These are phyloP conservation scores for Manis crassicaudata DNA, from an alignment of 2,797 vertebrate species.

Conservation along the genomic window DNA sequence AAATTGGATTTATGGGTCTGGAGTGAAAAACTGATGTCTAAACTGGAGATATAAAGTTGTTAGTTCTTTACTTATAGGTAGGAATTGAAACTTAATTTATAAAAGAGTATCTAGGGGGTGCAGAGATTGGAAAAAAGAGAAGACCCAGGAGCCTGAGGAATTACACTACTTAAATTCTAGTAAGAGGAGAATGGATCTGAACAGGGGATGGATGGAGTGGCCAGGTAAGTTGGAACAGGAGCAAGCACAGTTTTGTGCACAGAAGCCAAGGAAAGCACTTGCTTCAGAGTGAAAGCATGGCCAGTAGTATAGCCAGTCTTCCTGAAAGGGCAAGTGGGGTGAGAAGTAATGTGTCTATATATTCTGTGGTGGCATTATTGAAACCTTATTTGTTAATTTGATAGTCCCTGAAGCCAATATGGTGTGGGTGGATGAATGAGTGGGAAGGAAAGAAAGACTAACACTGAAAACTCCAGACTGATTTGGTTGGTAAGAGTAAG, in stretches of 20 bases:
- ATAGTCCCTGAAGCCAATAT: neutral
- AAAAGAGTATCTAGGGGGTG: too few species aligned
- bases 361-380: neutral
- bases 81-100: neutral
- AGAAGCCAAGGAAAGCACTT: neutral
- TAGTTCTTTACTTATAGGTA: neutral
- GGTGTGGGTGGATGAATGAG: neutral
- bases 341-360: neutral
- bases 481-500: neutral
- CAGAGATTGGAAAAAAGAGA: neutral
- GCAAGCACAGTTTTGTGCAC: neutral
- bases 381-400: neutral
- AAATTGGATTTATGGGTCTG: neutral
- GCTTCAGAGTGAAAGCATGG: neutral
- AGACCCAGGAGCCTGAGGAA: neutral
- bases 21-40: neutral
- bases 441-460: neutral
- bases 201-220: neutral
- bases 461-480: neutral
- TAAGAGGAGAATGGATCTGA: neutral
- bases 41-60: neutral
- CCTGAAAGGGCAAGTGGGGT: neutral
- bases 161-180: neutral
- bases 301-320: neutral
- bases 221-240: neutral